A percentile compares a stretch with the other conserved stretches of the same genome.
Conservation (phyloP, 2,888 invertebrate genomes). For the Lysandra coridon region DNA sequence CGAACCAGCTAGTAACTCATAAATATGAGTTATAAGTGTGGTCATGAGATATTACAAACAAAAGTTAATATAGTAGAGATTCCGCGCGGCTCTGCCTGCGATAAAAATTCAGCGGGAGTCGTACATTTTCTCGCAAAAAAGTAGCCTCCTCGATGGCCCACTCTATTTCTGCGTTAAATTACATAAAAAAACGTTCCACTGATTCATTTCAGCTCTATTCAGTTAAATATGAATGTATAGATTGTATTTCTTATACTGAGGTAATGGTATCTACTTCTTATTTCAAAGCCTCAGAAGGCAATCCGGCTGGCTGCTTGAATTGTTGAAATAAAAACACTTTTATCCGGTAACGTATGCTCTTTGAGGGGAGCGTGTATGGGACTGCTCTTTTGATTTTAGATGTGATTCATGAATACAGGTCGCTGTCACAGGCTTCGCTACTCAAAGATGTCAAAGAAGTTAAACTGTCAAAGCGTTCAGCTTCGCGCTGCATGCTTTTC, state of each 20-base stretch:
- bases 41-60: too few species aligned
- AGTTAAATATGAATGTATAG: too few species aligned
- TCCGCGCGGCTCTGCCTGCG: too few species aligned
- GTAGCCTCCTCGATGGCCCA: too few species aligned
- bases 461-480: slow-evolving; percentile 26
- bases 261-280: background rate
- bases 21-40: too few species aligned
- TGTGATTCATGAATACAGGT: slow-evolving; percentile 26
- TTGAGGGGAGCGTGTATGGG: slow-evolving; percentile 18
- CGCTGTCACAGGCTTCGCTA: slow-evolving; percentile 26
- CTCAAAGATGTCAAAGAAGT: slow-evolving; percentile 30
- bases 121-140: too few species aligned
- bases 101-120: too few species aligned
- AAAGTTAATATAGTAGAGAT: too few species aligned
- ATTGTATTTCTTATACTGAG: background rate
- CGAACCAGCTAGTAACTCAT: too few species aligned
- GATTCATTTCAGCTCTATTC: too few species aligned
- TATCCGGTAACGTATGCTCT: slow-evolving; percentile 5
- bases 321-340: slow-evolving; percentile 24
- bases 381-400: slow-evolving; percentile 28
- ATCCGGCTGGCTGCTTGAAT: background rate
- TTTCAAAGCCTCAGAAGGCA: background rate
- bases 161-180: too few species aligned
- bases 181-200: too few species aligned
- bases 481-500: slow-evolving; percentile 8